Conservation (phyloP, 1,140 invertebrate species). For the Micrasema longulum region DNA sequence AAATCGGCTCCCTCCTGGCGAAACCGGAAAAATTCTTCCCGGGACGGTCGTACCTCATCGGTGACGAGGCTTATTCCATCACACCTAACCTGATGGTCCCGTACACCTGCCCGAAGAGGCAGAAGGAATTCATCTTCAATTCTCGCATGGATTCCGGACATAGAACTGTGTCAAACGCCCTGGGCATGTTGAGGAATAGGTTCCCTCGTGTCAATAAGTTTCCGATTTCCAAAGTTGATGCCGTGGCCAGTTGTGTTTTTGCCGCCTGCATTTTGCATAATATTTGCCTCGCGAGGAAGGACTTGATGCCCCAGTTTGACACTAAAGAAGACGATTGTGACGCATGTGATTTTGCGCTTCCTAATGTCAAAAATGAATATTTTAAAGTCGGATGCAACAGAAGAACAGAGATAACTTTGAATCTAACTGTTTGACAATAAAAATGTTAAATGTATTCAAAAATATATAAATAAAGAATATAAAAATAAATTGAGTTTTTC, state of each 20-base stretch:
- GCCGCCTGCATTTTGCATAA: conserved; percentile 16
- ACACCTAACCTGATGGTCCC: background rate
- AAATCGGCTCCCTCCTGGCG: background rate
- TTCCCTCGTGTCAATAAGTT: conserved; percentile 4
- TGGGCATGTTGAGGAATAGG: background rate
- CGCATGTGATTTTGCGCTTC: background rate
- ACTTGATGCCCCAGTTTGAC: conserved; percentile 12
- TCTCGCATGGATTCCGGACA: background rate
- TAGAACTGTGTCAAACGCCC: background rate
- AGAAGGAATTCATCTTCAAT: conserved; percentile 2
- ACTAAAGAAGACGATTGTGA: background rate
- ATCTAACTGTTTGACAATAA: no score
- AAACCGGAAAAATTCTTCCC: background rate
- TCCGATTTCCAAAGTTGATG: background rate
- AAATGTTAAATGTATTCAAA: no score
- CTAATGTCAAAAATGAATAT: no score
- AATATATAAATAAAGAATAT: no score
- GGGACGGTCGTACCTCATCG: background rate
- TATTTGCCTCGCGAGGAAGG: background rate
- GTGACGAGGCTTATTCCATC: background rate
- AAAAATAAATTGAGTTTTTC: no score
- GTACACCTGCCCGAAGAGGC: background rate
- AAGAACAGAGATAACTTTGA: conserved; percentile 5
- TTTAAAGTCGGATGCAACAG: background rate
- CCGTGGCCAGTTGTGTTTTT: background rate